Percentiles rank a stretch among this genome's conserved stretches.
phyloP scores from a whole-genome alignment of 2,797 vertebrate species.

The Malacoraja senta region DNA sequence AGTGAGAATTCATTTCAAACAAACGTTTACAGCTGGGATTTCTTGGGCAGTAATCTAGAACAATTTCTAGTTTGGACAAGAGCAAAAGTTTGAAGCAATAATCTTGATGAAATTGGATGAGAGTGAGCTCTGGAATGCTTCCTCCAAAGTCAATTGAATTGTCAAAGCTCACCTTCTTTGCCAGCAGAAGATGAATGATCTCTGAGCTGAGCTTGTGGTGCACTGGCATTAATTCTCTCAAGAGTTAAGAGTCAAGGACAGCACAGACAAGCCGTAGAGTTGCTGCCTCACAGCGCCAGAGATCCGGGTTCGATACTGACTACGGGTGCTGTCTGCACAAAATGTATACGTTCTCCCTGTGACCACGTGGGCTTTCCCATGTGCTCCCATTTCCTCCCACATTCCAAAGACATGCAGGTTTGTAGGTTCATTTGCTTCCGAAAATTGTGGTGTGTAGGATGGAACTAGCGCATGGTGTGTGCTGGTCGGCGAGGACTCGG shows the following conservation, averaged over 20 bases:
- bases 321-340: too few species aligned
- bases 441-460: too few species aligned
- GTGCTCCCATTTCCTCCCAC: too few species aligned
- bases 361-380: too few species aligned
- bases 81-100: background rate
- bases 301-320: too few species aligned
- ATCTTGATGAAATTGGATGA: background rate
- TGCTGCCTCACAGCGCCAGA: background rate
- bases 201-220: background rate
- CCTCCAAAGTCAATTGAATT: background rate
- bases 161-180: background rate
- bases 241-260: too few species aligned
- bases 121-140: background rate
- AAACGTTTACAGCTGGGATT: background rate
- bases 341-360: too few species aligned
- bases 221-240: background rate
- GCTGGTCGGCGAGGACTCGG: too few species aligned
- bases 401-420: too few species aligned
- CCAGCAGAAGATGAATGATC: background rate
- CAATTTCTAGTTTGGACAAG: background rate
- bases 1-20: background rate
- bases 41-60: background rate
- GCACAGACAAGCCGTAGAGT: too few species aligned
- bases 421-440: too few species aligned
- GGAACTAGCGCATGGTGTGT: too few species aligned